These are phyloP conservation scores for Prinia subflava DNA, from an alignment of 2,113 vertebrate genomes.

Conservation along the genomic window DNA sequence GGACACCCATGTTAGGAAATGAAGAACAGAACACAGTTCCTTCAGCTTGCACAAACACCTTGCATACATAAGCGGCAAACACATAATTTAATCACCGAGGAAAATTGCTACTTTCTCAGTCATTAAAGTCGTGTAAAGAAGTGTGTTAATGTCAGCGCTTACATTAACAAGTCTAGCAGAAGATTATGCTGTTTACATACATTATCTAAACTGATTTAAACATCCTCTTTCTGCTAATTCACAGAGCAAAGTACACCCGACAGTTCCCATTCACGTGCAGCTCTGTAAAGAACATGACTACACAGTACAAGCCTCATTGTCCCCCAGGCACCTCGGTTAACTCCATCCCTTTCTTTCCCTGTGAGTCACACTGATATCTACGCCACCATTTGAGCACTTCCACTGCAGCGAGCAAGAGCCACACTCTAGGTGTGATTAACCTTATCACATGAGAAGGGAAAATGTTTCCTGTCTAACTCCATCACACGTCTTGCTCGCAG, in stretches of 20 bases:
- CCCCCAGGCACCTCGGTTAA: not conserved
- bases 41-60: conserved; percentile 28
- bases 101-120: conserved; percentile 51
- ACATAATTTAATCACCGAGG: conserved; percentile 29
- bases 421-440: not conserved
- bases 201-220: conserved; percentile 55
- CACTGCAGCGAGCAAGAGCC: not conserved
- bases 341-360: not conserved
- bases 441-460: not conserved
- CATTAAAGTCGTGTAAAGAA: conserved; percentile 54
- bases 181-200: conserved; percentile 59
- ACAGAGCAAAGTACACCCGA: not conserved
- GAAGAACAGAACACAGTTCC: not conserved
- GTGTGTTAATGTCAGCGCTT: conserved; percentile 55
- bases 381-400: not conserved
- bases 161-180: conserved; percentile 60
- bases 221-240: conserved; percentile 32
- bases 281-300: not conserved
- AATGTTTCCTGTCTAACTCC: not conserved
- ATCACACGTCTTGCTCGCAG: not conserved
- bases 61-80: not conserved
- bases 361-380: not conserved
- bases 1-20: not conserved
- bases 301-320: not conserved
- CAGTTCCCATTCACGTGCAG: not conserved